A percentile compares a stretch with the other conserved stretches of the same genome.
phyloP scores from a whole-genome alignment of 2,888 invertebrate genomes.

The Punctoribates punctum region DNA sequence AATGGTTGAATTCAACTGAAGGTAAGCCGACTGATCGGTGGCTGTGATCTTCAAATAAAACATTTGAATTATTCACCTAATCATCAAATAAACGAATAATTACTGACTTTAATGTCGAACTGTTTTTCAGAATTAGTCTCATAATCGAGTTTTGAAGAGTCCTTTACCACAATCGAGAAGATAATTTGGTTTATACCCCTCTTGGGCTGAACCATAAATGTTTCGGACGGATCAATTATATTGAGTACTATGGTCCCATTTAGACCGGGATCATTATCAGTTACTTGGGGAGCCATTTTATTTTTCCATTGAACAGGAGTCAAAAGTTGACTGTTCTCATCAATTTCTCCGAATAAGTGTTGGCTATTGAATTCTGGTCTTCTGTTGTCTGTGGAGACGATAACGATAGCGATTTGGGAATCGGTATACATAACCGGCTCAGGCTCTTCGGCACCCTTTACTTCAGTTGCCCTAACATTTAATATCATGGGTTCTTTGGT shows the following conservation, averaged over 20 bases:
- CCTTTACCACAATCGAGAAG: constrained; percentile 46
- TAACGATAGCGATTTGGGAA: constrained; percentile 44
- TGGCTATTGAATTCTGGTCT: constrained; percentile 44
- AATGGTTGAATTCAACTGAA: constrained; percentile 45
- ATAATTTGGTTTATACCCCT: constrained; percentile 46
- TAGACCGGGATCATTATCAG: constrained; percentile 46
- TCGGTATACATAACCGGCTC: constrained; percentile 41
- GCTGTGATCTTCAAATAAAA: constrained; percentile 46
- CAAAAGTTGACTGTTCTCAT: constrained; percentile 46
- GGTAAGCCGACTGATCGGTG: constrained; percentile 47
- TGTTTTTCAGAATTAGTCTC: constrained; percentile 40
- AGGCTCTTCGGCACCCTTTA: constrained; percentile 2
- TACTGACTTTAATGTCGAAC: not conserved
- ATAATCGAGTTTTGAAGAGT: constrained; percentile 46
- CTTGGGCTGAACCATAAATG: constrained; percentile 47
- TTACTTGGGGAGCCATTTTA: constrained; percentile 46
- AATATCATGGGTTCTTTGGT: constrained; percentile 20
- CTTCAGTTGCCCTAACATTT: constrained; percentile 36
- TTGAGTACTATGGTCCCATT: constrained; percentile 41
- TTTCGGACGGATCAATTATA: constrained; percentile 44
- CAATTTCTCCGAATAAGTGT: constrained; percentile 44
- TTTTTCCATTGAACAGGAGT: constrained; percentile 46
- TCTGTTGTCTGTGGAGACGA: constrained; percentile 46
- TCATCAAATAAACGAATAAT: constrained; percentile 40
- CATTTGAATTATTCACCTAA: too few species aligned